These are phyloP conservation scores for Rissa tridactyla DNA, from an alignment of 2,113 vertebrate species.

Conservation along the genomic window DNA sequence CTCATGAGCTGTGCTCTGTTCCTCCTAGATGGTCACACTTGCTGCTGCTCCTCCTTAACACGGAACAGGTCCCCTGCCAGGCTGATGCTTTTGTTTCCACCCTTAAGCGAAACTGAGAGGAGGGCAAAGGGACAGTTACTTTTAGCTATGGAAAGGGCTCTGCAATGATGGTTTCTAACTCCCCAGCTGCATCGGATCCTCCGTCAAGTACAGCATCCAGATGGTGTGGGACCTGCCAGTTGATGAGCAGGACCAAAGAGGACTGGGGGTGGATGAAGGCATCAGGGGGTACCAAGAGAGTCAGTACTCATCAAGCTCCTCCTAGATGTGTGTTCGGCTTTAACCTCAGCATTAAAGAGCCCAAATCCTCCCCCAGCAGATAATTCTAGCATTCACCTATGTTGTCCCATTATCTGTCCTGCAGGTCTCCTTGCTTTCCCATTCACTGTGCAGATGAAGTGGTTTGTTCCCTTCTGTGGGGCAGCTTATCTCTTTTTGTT, in stretches of 20 bases:
- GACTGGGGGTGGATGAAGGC: background rate
- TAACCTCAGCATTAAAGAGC: background rate
- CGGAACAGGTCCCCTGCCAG: background rate
- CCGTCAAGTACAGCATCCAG: background rate
- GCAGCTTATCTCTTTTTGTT: background rate
- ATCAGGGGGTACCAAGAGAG: background rate
- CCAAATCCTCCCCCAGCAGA: background rate
- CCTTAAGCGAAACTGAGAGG: background rate
- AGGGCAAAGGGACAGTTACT: background rate
- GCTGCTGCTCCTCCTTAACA: background rate
- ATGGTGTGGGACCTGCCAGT: background rate
- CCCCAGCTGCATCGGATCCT: accelerated
- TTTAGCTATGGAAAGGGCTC: background rate
- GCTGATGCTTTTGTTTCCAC: background rate
- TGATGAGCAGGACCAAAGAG: background rate
- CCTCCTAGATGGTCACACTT: background rate
- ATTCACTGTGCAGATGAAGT: background rate
- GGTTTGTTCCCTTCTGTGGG: background rate
- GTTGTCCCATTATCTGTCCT: background rate
- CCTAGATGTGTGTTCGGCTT: background rate
- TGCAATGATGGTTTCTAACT: background rate
- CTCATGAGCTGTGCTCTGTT: background rate
- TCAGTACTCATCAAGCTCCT: accelerated
- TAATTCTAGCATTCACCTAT: background rate
- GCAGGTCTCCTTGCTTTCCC: background rate